Percentiles rank a stretch among this genome's conserved stretches.
These are phyloP conservation scores for Sphyrna mokarran DNA, from an alignment of 2,113 vertebrate species.

Conservation along the genomic window DNA sequence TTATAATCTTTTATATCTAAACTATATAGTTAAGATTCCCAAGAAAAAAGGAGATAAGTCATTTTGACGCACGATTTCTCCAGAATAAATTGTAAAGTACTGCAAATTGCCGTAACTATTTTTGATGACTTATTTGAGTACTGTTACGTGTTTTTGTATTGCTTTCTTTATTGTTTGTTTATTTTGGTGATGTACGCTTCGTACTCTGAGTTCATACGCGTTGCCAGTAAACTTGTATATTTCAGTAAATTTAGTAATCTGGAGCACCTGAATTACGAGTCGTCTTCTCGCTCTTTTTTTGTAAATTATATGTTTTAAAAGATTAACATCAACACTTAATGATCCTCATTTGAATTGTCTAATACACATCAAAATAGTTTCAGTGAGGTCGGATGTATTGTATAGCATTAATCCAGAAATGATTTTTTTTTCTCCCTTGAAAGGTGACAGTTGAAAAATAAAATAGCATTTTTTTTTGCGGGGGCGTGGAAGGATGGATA, in stretches of 20 bases:
- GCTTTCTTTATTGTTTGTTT: background rate
- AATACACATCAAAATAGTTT: background rate
- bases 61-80: background rate
- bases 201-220: background rate
- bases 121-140: background rate
- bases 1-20: background rate
- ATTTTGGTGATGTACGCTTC: background rate
- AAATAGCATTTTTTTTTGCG: background rate
- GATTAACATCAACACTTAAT: background rate
- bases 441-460: background rate
- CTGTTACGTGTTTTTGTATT: background rate
- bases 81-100: background rate
- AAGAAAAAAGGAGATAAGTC: background rate
- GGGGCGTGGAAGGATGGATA: background rate
- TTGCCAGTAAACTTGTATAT: background rate
- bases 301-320: background rate
- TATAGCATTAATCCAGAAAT: background rate
- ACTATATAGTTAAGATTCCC: background rate
- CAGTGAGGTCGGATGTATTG: background rate
- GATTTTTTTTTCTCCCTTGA: background rate
- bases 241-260: background rate
- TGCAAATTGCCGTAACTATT: background rate
- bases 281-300: background rate
- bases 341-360: background rate
- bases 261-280: background rate